These are phyloP conservation scores for Coelopa frigida DNA, from an alignment of 1,140 invertebrate genomes.

Conservation along the genomic window DNA sequence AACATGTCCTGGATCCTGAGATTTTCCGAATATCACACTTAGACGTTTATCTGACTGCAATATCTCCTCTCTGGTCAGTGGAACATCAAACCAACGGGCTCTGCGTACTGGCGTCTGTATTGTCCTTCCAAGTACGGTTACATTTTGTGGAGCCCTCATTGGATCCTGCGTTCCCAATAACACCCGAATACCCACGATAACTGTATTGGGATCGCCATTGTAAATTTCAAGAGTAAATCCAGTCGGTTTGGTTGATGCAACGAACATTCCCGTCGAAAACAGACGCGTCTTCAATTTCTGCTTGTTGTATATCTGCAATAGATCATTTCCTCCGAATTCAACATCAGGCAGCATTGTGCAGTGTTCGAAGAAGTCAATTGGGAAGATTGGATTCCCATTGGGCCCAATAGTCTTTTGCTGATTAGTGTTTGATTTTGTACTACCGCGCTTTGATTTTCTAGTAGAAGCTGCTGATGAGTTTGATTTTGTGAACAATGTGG, in stretches of 20 bases:
- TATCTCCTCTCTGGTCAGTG: constrained; percentile 89
- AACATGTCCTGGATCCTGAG: constrained; percentile 79
- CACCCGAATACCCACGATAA: constrained; percentile 82
- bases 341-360: constrained; percentile 85
- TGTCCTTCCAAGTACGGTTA: constrained; percentile 72
- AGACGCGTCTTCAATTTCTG: constrained; percentile 90
- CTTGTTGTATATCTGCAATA: constrained; percentile 90
- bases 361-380: constrained; percentile 95
- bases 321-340: constrained; percentile 92
- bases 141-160: constrained; percentile 64
- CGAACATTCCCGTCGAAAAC: constrained; percentile 83
- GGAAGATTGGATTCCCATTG: constrained; percentile 54
- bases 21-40: constrained; percentile 82
- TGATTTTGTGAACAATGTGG: constrained; percentile 17
- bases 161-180: constrained; percentile 81
- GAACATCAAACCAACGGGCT: constrained; percentile 91
- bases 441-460: constrained; percentile 54
- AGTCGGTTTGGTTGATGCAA: constrained; percentile 77
- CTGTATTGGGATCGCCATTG: constrained; percentile 79
- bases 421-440: no score
- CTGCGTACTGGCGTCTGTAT: constrained; percentile 67
- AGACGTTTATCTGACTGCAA: constrained; percentile 88
- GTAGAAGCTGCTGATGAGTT: constrained; percentile 39
- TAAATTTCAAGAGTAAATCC: constrained; percentile 85
- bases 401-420: constrained; percentile 44